A percentile compares a stretch with the other conserved stretches of the same genome.
Conservation (phyloP, 2,888 invertebrate species). For the Alentia gelatinosa region DNA sequence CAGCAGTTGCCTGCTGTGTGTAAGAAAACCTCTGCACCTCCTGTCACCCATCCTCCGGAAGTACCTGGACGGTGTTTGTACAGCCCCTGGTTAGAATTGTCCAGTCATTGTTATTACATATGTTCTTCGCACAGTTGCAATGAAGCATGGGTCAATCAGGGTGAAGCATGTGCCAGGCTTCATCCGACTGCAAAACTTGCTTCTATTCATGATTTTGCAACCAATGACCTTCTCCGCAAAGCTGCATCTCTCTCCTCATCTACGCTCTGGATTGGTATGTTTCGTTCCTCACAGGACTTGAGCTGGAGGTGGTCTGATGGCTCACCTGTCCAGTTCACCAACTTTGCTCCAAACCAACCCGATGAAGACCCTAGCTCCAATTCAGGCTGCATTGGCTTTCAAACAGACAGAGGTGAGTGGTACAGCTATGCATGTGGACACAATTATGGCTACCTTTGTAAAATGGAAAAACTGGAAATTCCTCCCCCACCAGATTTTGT, state of each 20-base stretch:
- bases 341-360: constrained; percentile 59
- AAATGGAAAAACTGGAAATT: constrained; percentile 9
- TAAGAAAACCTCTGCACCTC: not conserved
- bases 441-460: not conserved
- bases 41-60: not conserved
- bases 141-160: not conserved
- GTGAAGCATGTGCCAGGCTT: not conserved
- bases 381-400: not conserved
- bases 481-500: too few species aligned
- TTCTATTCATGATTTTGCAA: not conserved
- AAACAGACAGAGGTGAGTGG: not conserved
- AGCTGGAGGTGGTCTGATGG: constrained; percentile 57
- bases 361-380: not conserved
- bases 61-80: not conserved
- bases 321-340: constrained; percentile 51
- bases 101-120: not conserved
- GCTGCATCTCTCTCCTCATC: not conserved
- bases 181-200: not conserved
- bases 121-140: not conserved
- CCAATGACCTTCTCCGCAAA: not conserved
- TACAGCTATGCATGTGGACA: not conserved
- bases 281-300: not conserved
- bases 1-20: not conserved
- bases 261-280: constrained; percentile 54
- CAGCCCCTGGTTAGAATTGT: not conserved